phyloP scores from a whole-genome alignment of 1,140 invertebrate genomes.

The Cyclina sinensis region DNA sequence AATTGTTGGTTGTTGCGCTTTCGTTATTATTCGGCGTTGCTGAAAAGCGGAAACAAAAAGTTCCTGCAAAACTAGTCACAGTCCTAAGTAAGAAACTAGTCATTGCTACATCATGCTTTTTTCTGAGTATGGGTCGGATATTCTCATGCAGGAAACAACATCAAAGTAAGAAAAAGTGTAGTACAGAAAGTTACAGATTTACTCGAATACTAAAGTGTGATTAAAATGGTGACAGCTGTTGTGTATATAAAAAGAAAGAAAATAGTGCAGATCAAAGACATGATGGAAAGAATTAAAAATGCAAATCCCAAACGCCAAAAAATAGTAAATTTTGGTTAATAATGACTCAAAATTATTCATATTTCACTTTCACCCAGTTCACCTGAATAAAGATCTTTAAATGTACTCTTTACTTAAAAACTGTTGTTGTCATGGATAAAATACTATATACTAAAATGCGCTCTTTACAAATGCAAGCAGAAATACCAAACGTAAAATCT shows the following conservation, averaged over 20 bases:
- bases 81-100: background rate
- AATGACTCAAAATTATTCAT: too few species aligned
- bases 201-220: background rate
- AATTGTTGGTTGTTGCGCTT: conserved; percentile 17
- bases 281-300: background rate
- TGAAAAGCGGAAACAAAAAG: conserved; percentile 66
- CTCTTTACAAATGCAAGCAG: too few species aligned
- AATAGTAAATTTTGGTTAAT: too few species aligned
- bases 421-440: too few species aligned
- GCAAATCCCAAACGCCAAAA: too few species aligned
- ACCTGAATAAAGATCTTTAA: too few species aligned
- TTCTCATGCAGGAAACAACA: conserved; percentile 13
- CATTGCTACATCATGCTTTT: background rate
- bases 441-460: too few species aligned
- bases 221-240: background rate
- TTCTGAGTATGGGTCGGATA: conserved; percentile 4
- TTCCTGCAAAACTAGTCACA: conserved; percentile 34
- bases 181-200: background rate
- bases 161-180: background rate
- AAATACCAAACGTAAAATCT: too few species aligned
- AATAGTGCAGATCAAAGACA: conserved; percentile 1
- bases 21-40: conserved; percentile 59
- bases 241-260: background rate
- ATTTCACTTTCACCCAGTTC: too few species aligned
- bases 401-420: too few species aligned